These are phyloP conservation scores for Polyommatus icarus DNA, from an alignment of 2,888 invertebrate genomes.

Conservation along the genomic window DNA sequence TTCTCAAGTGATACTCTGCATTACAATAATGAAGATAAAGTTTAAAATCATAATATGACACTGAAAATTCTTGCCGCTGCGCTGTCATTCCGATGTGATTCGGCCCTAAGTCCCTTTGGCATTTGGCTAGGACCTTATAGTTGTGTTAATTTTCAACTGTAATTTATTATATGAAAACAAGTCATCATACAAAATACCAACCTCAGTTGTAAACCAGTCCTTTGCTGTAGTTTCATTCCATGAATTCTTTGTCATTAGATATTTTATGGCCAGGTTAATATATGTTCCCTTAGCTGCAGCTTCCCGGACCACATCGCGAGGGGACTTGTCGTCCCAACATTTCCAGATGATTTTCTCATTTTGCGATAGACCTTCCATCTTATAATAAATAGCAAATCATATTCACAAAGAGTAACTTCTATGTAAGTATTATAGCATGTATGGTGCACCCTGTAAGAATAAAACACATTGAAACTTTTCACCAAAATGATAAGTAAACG, in stretches of 20 bases:
- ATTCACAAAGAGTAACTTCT: neutral
- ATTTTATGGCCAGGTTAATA: slow-evolving; percentile 80
- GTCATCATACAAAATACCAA: slow-evolving; percentile 47
- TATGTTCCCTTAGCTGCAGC: slow-evolving; percentile 85
- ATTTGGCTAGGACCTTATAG: too few relatives aligned
- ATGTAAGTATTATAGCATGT: neutral
- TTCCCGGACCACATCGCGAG: slow-evolving; percentile 84
- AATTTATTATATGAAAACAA: neutral
- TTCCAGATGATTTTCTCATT: slow-evolving; percentile 83
- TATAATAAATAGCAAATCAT: slow-evolving; percentile 14
- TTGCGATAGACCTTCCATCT: slow-evolving; percentile 80
- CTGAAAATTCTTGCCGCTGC: too few relatives aligned
- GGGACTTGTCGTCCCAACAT: slow-evolving; percentile 83
- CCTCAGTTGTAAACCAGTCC: slow-evolving; percentile 81
- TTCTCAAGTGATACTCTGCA: too few relatives aligned
- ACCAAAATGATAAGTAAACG: neutral
- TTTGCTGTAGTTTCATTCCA: slow-evolving; percentile 75
- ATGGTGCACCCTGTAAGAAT: neutral
- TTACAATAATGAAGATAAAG: too few relatives aligned
- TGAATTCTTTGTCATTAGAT: slow-evolving; percentile 78
- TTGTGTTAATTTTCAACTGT: too few relatives aligned
- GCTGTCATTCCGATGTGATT: too few relatives aligned
- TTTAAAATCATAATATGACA: too few relatives aligned
- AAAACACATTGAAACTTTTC: neutral
- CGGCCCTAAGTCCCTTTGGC: too few relatives aligned